Conservation (phyloP, 2,888 invertebrate species). For the Antheraea assamensis region DNA sequence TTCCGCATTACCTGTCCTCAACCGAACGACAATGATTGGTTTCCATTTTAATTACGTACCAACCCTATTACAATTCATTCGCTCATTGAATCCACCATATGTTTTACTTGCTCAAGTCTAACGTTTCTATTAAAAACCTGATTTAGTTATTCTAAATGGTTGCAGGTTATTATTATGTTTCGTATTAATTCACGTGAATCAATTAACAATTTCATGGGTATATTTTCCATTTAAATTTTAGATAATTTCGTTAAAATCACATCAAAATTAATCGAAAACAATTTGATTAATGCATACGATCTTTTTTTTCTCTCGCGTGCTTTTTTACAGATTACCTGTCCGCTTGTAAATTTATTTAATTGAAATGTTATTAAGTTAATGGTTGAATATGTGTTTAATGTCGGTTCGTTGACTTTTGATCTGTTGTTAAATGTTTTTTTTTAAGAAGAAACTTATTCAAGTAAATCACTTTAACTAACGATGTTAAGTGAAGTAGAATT, state of each 20-base stretch:
- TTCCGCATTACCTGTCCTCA: conserved; percentile 37
- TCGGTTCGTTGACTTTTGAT: conserved; percentile 9
- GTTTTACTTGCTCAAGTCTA: conserved; percentile 36
- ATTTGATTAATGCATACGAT: conserved; percentile 15
- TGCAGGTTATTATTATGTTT: conserved; percentile 33
- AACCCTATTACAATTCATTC: conserved; percentile 55
- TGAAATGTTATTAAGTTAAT: conserved; percentile 13
- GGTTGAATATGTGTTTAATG: conserved; percentile 8
- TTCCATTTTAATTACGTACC: conserved; percentile 69
- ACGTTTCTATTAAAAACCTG: conserved; percentile 50
- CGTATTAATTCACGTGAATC: conserved; percentile 29
- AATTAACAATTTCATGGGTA: conserved; percentile 26
- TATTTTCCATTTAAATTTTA: conserved; percentile 30
- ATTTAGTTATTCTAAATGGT: conserved; percentile 29
- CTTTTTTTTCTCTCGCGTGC: not conserved
- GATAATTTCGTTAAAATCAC: conserved; percentile 31
- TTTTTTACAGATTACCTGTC: conserved; percentile 14
- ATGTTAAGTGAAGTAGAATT: no score
- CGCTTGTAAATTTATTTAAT: conserved; percentile 5
- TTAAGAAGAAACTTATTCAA: not conserved
- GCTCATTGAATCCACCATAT: conserved; percentile 26
- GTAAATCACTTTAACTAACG: not conserved
- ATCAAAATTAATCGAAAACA: conserved; percentile 18
- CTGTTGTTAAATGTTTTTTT: not conserved
- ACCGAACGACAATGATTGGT: conserved; percentile 55